These are phyloP conservation scores for Ciconia stormi DNA, from an alignment of 2,113 vertebrate genomes.

Conservation along the genomic window DNA sequence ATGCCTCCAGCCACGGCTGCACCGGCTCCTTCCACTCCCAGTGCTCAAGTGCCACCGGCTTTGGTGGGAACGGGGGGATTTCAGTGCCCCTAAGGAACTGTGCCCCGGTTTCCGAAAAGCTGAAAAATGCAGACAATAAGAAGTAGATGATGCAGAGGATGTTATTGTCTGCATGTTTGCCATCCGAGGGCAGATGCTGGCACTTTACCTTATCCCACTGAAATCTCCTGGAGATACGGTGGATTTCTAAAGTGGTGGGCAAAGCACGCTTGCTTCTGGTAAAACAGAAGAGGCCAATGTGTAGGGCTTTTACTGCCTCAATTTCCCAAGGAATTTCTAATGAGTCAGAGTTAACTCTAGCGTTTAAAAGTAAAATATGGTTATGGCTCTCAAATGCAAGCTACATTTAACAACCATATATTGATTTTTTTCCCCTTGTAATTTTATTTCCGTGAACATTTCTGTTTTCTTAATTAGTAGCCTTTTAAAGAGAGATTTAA, in stretches of 20 bases:
- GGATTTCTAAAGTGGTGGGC: background rate
- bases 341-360: slow-evolving; percentile 60
- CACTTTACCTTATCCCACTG: background rate
- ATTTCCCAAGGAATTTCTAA: slow-evolving; percentile 74
- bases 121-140: background rate
- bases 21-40: background rate
- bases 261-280: background rate
- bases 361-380: slow-evolving; percentile 79
- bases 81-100: background rate
- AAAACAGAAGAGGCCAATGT: slow-evolving; percentile 28
- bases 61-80: background rate
- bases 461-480: slow-evolving; percentile 83
- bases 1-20: background rate
- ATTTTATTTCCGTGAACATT: slow-evolving; percentile 80
- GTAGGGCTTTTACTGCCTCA: slow-evolving; percentile 66
- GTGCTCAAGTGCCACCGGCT: background rate
- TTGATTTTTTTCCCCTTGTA: slow-evolving; percentile 74
- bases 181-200: background rate
- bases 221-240: background rate
- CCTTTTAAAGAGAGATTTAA: slow-evolving; percentile 77
- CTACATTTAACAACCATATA: slow-evolving; percentile 79
- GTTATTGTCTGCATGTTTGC: background rate
- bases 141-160: background rate
- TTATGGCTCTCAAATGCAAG: slow-evolving; percentile 73
- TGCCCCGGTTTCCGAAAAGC: fast-evolving